Percentiles rank a stretch among this genome's conserved stretches.
These are phyloP conservation scores for Anorthoa munda DNA, from an alignment of 2,888 invertebrate species.

Conservation along the genomic window DNA sequence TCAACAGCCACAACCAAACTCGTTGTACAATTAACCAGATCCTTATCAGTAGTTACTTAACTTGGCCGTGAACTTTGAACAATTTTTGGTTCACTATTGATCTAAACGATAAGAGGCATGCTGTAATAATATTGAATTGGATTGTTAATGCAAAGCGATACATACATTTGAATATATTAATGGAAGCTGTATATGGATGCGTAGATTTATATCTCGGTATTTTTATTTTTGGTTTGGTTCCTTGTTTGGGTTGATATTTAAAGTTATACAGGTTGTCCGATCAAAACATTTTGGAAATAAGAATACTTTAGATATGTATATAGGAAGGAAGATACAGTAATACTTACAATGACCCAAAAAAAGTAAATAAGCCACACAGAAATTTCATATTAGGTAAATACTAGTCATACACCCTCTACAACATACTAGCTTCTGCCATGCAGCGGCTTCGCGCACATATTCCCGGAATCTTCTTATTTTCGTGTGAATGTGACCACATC, in stretches of 20 bases:
- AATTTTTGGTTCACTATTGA: conserved; percentile 58
- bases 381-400: not conserved
- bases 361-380: no score
- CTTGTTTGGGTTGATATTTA: conserved; percentile 14
- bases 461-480: no score
- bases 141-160: conserved; percentile 59
- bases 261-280: not conserved
- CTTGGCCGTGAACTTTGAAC: conserved; percentile 59
- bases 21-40: conserved; percentile 55
- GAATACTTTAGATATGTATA: no score
- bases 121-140: conserved; percentile 60
- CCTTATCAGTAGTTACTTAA: conserved; percentile 49
- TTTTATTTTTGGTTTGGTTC: conserved; percentile 28
- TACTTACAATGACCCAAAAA: no score
- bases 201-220: conserved; percentile 42
- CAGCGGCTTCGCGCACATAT: no score
- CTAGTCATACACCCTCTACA: not conserved
- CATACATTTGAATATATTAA: conserved; percentile 62
- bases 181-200: conserved; percentile 34
- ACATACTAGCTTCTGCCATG: no score
- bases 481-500: no score
- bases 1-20: conserved; percentile 34
- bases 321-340: no score
- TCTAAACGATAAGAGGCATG: conserved; percentile 48
- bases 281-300: not conserved